These are phyloP conservation scores for Chionodraco myersi DNA, from an alignment of 2,113 vertebrate genomes.

Conservation along the genomic window DNA sequence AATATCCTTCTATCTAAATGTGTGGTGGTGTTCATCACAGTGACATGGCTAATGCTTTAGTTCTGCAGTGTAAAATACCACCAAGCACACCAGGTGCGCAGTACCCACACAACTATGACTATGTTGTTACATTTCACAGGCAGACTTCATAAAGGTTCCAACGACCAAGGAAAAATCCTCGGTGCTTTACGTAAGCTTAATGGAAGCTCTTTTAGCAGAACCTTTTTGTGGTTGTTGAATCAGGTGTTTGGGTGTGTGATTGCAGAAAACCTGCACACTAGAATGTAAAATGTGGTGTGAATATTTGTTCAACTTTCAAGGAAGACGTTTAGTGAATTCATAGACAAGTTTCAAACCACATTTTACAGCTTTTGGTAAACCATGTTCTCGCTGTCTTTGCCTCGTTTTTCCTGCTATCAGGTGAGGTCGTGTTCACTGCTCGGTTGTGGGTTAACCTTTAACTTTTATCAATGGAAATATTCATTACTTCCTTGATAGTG, in stretches of 20 bases:
- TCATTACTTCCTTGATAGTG: not conserved
- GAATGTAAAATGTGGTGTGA: slow-evolving; percentile 74
- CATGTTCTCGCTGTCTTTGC: not conserved
- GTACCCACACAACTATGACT: slow-evolving; percentile 41
- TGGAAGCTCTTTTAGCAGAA: slow-evolving; percentile 39
- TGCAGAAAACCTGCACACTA: slow-evolving; percentile 27
- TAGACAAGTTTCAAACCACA: slow-evolving; percentile 49
- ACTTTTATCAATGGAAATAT: not conserved
- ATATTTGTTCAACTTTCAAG: not conserved
- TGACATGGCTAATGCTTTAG: slow-evolving; percentile 20
- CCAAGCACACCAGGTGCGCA: slow-evolving; percentile 3
- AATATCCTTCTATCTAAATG: not conserved
- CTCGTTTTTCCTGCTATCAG: slow-evolving; percentile 22
- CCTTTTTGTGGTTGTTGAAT: slow-evolving; percentile 40
- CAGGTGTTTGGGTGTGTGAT: slow-evolving; percentile 67
- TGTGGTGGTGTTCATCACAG: not conserved
- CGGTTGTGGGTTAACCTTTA: slow-evolving; percentile 61
- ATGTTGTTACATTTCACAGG: slow-evolving; percentile 82
- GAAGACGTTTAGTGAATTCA: not conserved
- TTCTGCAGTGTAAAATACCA: slow-evolving; percentile 7
- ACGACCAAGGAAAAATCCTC: slow-evolving; percentile 57
- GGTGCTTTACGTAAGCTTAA: slow-evolving; percentile 81
- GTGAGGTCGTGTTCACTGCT: slow-evolving; percentile 25
- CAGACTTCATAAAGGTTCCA: slow-evolving; percentile 83
- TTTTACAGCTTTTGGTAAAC: slow-evolving; percentile 54